Percentiles rank a stretch among this genome's conserved stretches.
These are phyloP conservation scores for Phyllostomus hastatus DNA, from an alignment of 2,113 vertebrate species.

Conservation along the genomic window DNA sequence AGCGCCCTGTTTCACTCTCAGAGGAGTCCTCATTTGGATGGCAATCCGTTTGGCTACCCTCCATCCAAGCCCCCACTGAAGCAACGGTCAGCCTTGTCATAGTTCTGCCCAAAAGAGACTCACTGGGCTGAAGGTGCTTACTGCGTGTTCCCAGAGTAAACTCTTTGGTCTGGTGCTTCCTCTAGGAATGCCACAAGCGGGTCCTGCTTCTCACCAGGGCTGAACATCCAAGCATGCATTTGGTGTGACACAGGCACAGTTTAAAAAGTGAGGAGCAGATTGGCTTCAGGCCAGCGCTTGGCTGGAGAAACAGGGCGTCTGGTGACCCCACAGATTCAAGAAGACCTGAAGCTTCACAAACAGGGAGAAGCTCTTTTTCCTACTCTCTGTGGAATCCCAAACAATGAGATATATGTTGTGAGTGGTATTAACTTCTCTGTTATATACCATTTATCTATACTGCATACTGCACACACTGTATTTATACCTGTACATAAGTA, in stretches of 20 bases:
- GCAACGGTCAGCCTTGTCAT: not conserved
- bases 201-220: not conserved
- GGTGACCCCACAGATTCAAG: not conserved
- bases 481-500: not conserved
- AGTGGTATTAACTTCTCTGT: not conserved
- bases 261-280: not conserved
- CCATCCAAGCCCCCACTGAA: not conserved
- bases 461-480: not conserved
- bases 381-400: not conserved
- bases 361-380: not conserved
- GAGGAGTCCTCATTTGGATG: not conserved
- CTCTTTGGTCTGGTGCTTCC: not conserved
- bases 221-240: not conserved
- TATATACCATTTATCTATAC: not conserved
- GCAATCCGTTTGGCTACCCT: not conserved
- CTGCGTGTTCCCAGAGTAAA: not conserved
- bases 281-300: not conserved
- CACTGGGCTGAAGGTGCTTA: accelerated
- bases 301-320: not conserved
- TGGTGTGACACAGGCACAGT: not conserved
- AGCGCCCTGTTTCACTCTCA: not conserved
- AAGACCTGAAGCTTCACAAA: not conserved
- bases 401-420: not conserved
- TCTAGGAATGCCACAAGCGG: not conserved
- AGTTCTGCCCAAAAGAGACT: not conserved